Evolutionary conservation across 1,140 invertebrate species (phyloP).

Genomic region (Gryllus bimaculatus): DNA sequence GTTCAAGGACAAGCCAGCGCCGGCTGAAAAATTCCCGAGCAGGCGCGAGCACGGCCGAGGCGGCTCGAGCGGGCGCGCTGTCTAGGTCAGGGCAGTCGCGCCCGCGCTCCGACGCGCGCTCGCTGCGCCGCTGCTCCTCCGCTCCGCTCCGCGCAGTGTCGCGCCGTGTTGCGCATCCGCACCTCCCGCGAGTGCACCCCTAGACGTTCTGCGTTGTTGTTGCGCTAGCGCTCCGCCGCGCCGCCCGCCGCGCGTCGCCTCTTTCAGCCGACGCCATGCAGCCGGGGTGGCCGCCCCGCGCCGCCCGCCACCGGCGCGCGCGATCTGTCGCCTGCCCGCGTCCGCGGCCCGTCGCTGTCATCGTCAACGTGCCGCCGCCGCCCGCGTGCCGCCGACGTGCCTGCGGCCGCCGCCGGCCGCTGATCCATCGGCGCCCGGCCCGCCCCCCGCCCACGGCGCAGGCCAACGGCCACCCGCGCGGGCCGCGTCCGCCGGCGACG

Average conservation of each 20-base stretch:
- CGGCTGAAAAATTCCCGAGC: background rate
- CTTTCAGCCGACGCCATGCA: background rate
- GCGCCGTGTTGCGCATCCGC: no score
- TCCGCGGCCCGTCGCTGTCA: constrained; percentile 23
- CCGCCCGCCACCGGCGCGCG: no score
- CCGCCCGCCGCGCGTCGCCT: no score
- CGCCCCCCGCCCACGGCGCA: no score
- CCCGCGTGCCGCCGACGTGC: no score
- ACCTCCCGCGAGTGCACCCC: no score
- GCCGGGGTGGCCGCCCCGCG: background rate
- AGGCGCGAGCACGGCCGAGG: background rate
- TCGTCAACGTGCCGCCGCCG: constrained; percentile 26
- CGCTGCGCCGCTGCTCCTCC: no score
- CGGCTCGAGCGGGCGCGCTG: background rate
- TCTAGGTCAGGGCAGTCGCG: constrained; percentile 2
- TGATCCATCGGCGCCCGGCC: no score
- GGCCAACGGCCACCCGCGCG: no score
- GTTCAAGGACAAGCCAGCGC: background rate
- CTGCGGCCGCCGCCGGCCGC: no score
- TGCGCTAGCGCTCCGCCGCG: background rate
- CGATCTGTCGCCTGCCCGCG: constrained; percentile 18
- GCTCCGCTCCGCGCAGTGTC: background rate
- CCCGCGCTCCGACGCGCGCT: background rate
- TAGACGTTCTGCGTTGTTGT: background rate
- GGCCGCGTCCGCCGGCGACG: constrained; percentile 22